Evolutionary conservation across 1,140 invertebrate genomes (phyloP), one percentile per base, ranked within the genome.

Genomic region (Bombus soroeensis): DNA sequence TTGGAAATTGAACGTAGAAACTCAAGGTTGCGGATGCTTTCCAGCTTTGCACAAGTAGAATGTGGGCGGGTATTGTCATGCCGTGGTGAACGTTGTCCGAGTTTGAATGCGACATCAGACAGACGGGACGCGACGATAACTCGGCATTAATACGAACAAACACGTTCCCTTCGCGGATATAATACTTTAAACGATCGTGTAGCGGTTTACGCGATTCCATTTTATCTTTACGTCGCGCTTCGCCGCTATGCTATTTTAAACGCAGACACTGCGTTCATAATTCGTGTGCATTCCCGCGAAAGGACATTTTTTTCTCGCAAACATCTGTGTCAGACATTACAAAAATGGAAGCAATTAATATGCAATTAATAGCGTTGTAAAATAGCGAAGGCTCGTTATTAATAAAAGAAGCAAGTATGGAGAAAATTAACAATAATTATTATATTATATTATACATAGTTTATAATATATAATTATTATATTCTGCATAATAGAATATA

Each of bases 11-110:
- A 66, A 76, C n/a, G 81, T 8, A 32, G 64, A 37, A 59, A 25
- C 37, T 62, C 66, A 81, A 85, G 77, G 83, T 85, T 81, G 77
- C 53, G n/a, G 57, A 85, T 85, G 77, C 53, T 85, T 85, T 85
- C 77, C 70, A 85, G 53, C 39, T 80, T 80, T 64, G 66, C 70
- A 39, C 68, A 62, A 72, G 76, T 47, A 79, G 83, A 81, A 85
- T 64, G 83, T 73, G 25, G 70, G 76, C 70, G 77, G 57, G 41
- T 70, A 73, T 85, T 85, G 83, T 85, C 64, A 39, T 64, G 68
- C 37, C 34, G 37, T 39, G 74, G 62, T 70, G 62, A 71, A 9
- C 82, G 64, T 77, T 80, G 66, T 81, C 77, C 68, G 70, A 66
- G 70, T 81, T 85, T 80, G 76, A 85, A 81, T 66, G 77, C 83